A percentile compares a stretch with the other conserved stretches of the same genome.
phyloP scores from a whole-genome alignment of 2,888 invertebrate genomes.

The Microplitis deprimator region DNA sequence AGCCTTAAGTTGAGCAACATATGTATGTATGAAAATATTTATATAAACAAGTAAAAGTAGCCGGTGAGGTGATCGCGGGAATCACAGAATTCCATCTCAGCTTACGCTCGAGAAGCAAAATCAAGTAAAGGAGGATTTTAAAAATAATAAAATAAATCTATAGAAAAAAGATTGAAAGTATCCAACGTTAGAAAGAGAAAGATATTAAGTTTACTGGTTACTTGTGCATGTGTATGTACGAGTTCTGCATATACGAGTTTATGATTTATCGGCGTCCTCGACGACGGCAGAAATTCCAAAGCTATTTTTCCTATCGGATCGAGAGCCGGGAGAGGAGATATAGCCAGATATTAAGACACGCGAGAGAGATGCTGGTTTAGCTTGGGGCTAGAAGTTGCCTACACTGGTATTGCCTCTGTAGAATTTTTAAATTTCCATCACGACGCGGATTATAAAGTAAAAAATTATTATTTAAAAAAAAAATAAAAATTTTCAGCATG shows the following conservation, averaged over 20 bases:
- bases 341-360: slow-evolving; percentile 10
- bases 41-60: slow-evolving; percentile 2
- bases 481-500: background rate
- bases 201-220: slow-evolving; percentile 17
- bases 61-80: slow-evolving; percentile 17
- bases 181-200: slow-evolving; percentile 27
- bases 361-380: background rate
- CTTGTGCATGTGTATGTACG: slow-evolving; percentile 29
- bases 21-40: background rate
- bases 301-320: slow-evolving; percentile 35
- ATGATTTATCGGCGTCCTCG: slow-evolving; percentile 41
- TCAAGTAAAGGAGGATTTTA: slow-evolving; percentile 28
- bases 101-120: slow-evolving; percentile 28
- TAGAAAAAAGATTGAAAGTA: slow-evolving; percentile 15
- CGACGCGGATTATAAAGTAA: background rate
- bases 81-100: slow-evolving; percentile 35
- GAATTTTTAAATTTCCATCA: too few species aligned
- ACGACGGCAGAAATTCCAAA: slow-evolving; percentile 34
- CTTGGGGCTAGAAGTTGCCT: background rate
- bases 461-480: background rate
- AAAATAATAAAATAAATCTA: slow-evolving; percentile 14
- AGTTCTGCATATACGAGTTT: slow-evolving; percentile 42
- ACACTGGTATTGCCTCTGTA: too few species aligned
- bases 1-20: background rate
- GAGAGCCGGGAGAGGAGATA: slow-evolving; percentile 32